Percentiles rank a stretch among this genome's conserved stretches.
Conservation (phyloP, 2,888 invertebrate species). For the Melipona bicolor region DNA sequence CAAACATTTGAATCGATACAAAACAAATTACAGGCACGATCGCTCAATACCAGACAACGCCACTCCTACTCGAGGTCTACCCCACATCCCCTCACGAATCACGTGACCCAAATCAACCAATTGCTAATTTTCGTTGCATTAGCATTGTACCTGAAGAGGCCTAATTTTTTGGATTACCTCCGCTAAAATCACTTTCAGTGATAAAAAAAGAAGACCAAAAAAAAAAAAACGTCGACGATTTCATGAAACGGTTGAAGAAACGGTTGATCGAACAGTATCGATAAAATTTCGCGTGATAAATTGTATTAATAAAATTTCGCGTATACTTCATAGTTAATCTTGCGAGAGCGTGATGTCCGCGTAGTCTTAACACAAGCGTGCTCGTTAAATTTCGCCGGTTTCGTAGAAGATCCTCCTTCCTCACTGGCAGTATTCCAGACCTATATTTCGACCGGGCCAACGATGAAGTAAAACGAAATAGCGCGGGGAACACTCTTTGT, state of each 20-base stretch:
- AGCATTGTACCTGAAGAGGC: no score
- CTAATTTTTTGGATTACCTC: no score
- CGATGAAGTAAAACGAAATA: constrained; percentile 72
- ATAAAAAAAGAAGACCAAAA: no score
- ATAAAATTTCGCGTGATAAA: constrained; percentile 19
- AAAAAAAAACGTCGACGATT: no score
- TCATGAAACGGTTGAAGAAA: not conserved
- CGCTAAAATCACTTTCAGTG: no score
- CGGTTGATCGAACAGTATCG: not conserved
- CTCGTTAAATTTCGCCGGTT: constrained; percentile 75
- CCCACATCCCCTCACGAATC: no score
- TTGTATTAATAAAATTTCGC: constrained; percentile 11
- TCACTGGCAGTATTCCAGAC: constrained; percentile 70
- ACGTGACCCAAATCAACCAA: no score
- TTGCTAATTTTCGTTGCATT: no score
- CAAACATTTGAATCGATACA: no score
- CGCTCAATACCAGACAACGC: no score
- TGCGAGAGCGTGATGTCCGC: constrained; percentile 33
- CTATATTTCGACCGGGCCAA: constrained; percentile 60
- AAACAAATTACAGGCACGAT: no score
- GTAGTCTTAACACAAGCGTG: constrained; percentile 38
- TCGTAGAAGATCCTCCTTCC: constrained; percentile 63
- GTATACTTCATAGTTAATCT: constrained; percentile 49
- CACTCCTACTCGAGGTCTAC: no score
- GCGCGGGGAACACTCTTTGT: constrained; percentile 44